Conservation (phyloP, 2,888 invertebrate genomes). For the Amphipoea oculea region DNA sequence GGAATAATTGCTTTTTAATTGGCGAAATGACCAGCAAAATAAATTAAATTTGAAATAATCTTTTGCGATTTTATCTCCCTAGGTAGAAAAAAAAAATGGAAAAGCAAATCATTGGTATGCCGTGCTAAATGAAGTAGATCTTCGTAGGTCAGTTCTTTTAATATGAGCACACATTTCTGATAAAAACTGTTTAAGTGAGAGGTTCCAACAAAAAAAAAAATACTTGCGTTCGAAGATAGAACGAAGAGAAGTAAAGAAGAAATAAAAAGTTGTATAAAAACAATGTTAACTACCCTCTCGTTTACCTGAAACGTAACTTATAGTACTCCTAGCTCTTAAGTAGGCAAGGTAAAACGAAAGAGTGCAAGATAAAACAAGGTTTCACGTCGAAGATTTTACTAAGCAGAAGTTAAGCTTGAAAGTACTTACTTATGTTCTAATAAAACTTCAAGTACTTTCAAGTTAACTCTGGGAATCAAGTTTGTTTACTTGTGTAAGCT, state of each 20-base stretch:
- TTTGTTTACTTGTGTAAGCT: background rate
- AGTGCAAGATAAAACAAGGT: background rate
- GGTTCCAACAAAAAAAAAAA: background rate
- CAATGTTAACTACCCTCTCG: background rate
- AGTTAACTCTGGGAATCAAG: background rate
- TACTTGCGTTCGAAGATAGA: background rate
- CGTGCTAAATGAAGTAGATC: background rate
- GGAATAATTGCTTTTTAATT: background rate
- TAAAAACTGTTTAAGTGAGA: too few species aligned
- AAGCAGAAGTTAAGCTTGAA: conserved; percentile 4
- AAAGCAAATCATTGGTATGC: background rate
- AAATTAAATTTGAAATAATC: background rate
- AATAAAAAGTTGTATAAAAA: background rate
- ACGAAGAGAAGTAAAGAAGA: background rate
- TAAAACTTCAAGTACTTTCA: conserved; percentile 8
- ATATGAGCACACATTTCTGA: too few species aligned
- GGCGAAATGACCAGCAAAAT: background rate
- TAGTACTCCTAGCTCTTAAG: conserved; percentile 3
- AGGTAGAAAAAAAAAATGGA: too few species aligned
- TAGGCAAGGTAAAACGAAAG: background rate
- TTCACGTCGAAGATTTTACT: conserved; percentile 17
- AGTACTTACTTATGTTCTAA: background rate
- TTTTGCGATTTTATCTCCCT: too few species aligned
- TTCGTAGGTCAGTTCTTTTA: background rate
- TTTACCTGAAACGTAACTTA: background rate